Evolutionary conservation across 1,140 invertebrate genomes (phyloP), one percentile per base, ranked within the genome.

Genomic region (Limonius californicus): DNA sequence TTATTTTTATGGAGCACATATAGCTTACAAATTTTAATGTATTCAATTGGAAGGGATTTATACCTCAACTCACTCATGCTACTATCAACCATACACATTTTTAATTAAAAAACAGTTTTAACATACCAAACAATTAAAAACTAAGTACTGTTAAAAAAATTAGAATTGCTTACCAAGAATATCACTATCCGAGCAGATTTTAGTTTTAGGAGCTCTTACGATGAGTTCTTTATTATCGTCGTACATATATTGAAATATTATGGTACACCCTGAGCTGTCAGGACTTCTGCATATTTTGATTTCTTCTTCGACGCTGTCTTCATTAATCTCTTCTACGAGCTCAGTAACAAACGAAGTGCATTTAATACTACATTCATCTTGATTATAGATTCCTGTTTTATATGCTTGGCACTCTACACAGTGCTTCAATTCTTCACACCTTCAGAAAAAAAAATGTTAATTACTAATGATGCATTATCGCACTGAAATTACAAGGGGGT

Each of bases 401-500:
- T 94, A 94, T 64, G 90, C 87, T 74, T 89, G 85, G 74, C 97
- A 99, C 77, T 97, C 87, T n/a, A 99, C 95, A 78, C 97, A 99
- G 35, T 89, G 84, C 73, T 89, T 91, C 68, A 95, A 87, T 70
- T 96, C 91, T 18, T 88, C 83, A 75, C 97, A 77, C 60, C 72
- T 74, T 98, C 19, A 90, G 86, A 16, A n/a, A n/a, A n/a, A n/a
- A n/a, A n/a, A n/a, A n/a, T n/a, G n/a, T n/a, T n/a, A n/a, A n/a
- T n/a, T n/a, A n/a, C n/a, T n/a, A n/a, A n/a, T n/a, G n/a, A n/a
- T n/a, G n/a, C n/a, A n/a, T n/a, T n/a, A n/a, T n/a, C n/a, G n/a
- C n/a, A n/a, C n/a, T n/a, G n/a, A n/a, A n/a, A n/a, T n/a, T n/a
- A n/a, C n/a, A n/a, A n/a, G n/a, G n/a, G n/a, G n/a, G n/a, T n/a